Percentiles rank a stretch among this genome's conserved stretches.
These are phyloP conservation scores for Mustela lutreola DNA, from an alignment of 2,113 vertebrate genomes.

Conservation along the genomic window DNA sequence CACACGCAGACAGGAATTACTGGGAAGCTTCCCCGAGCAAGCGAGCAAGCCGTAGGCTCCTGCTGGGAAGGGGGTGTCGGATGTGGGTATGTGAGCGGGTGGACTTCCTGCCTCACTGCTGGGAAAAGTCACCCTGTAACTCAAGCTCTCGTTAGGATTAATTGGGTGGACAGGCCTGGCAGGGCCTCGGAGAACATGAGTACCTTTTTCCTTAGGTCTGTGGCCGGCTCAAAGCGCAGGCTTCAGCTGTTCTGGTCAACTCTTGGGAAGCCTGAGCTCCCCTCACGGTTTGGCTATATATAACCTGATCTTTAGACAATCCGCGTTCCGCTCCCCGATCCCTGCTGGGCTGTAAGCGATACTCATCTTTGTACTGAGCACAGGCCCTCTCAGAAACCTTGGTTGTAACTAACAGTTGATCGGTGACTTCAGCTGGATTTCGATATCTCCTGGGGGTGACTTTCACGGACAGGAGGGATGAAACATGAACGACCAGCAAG, in stretches of 20 bases:
- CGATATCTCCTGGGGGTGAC: neutral
- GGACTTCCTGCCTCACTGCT: neutral
- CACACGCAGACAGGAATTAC: neutral
- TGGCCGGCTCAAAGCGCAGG: neutral
- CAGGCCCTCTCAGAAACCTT: neutral
- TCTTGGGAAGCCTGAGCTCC: neutral
- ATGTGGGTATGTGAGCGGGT: neutral
- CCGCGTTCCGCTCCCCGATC: neutral
- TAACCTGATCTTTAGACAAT: neutral
- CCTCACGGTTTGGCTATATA: neutral
- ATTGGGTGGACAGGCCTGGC: neutral
- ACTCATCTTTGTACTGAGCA: neutral
- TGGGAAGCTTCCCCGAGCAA: neutral
- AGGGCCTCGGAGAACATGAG: neutral
- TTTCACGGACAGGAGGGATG: neutral
- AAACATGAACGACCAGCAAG: neutral
- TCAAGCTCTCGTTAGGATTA: neutral
- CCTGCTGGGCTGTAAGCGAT: neutral
- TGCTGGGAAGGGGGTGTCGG: neutral
- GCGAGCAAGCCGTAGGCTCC: neutral
- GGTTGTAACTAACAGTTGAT: neutral
- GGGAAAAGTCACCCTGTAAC: neutral
- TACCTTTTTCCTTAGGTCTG: slow-evolving; percentile 38
- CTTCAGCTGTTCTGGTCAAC: slow-evolving; percentile 42
- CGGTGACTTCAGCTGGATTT: neutral